Base-by-base conservation (phyloP, 2,113 vertebrate species). In the Turdus rufiventris region DNA sequence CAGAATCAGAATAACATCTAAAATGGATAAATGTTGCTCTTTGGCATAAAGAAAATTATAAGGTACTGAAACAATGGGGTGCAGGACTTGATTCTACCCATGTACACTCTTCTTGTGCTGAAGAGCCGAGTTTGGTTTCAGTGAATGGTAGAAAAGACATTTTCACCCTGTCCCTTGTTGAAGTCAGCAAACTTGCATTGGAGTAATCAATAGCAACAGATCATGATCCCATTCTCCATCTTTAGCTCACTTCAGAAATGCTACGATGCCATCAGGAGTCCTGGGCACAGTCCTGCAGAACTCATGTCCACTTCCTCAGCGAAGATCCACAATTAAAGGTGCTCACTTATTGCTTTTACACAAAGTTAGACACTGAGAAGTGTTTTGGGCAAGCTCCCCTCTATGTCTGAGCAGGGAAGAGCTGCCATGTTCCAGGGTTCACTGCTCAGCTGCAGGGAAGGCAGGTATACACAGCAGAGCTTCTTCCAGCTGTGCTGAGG, bases 391-490 rank as follows among this genome's bases (percentile, higher is more conserved):
- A 45, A 68, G 36, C 47, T 68, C 58, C 12, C 24, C 36, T 74
- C 68, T 51, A 34, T 23, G 13, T 79, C 26, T n/a, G 33, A 85
- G 91, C 62, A 26, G 45, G 58, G 20, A 50, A 56, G 45, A 5
- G 8, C 38, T 87, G 66, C 47, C 4, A 0, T 18, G 18, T 40
- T 50, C 42, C 53, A 56, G 74, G 2, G 3, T 40, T n/a, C 1
- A 1, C 31, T 33, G 26, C 48, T 94, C 36, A 51, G 5, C 2
- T 2, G 1, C 0, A 0, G 25, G 31, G 31, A 66, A 66, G 43
- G 56, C 72, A 76, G 57, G 48, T 38, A 84, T 12, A 28, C 14
- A 11, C 0, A 31, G 47, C n/a, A 75, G 42, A 42, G 57, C 29
- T 54, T 58, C 83, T 60, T 84, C 72, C 85, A 77, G 81, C 70